phyloP scores from a whole-genome alignment of 2,888 invertebrate species.

The Cerceris rybyensis region DNA sequence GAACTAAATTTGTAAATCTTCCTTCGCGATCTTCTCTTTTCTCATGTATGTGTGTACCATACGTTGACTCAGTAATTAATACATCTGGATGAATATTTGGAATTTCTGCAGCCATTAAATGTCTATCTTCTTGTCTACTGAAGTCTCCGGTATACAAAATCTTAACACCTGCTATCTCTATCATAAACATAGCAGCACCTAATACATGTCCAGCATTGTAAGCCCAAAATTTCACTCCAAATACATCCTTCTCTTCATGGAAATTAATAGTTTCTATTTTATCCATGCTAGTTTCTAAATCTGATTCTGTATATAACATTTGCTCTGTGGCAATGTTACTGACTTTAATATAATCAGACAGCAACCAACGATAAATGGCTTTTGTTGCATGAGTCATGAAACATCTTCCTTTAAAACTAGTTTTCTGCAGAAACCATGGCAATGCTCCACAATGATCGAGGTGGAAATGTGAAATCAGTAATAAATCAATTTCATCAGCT shows the following conservation, averaged over 20 bases:
- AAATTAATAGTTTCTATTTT: slow-evolving; percentile 99
- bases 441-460: slow-evolving; percentile 98
- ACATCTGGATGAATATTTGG: slow-evolving; percentile 98
- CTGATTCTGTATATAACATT: slow-evolving; percentile 98
- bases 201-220: slow-evolving; percentile 99
- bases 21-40: slow-evolving; percentile 98
- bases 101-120: slow-evolving; percentile 99
- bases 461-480: slow-evolving; percentile 98
- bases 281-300: slow-evolving; percentile 98
- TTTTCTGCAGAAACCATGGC: slow-evolving; percentile 98
- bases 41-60: slow-evolving; percentile 99
- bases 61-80: slow-evolving; percentile 98
- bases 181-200: slow-evolving; percentile 99
- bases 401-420: slow-evolving; percentile 97
- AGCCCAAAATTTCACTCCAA: slow-evolving; percentile 98
- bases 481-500: slow-evolving; percentile 97
- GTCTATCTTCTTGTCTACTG: slow-evolving; percentile 98
- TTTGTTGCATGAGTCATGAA: slow-evolving; percentile 99
- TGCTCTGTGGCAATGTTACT: slow-evolving; percentile 98
- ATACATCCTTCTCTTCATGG: slow-evolving; percentile 98
- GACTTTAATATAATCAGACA: slow-evolving; percentile 99
- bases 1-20: slow-evolving; percentile 95
- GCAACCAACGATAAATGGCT: slow-evolving; percentile 98
- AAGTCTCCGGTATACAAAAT: slow-evolving; percentile 98
- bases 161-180: slow-evolving; percentile 99